Percentiles rank a stretch among this genome's conserved stretches.
Evolutionary conservation across 1,140 invertebrate genomes (phyloP).

Genomic region (Acyrthosiphon pisum): DNA sequence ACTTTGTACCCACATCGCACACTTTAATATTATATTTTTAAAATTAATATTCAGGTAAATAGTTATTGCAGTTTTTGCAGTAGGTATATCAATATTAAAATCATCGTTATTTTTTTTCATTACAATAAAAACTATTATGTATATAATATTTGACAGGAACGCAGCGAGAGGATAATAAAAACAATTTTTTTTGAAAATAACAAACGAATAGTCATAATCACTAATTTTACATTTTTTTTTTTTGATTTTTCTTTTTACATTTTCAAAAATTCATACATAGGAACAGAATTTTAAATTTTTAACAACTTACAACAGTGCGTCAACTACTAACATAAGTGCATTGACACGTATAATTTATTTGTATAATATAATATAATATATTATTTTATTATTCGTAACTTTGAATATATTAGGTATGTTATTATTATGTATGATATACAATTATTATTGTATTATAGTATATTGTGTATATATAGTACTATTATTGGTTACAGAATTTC

Average conservation of each 20-base stretch:
- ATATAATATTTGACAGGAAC: not conserved
- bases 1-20: not conserved
- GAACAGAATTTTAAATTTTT: constrained; percentile 57
- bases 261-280: constrained; percentile 57
- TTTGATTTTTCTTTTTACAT: constrained; percentile 47
- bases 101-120: not conserved
- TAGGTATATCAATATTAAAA: not conserved
- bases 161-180: not conserved
- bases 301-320: constrained; percentile 57
- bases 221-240: constrained; percentile 56
- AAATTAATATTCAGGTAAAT: not conserved
- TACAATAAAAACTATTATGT: not conserved
- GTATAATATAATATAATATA: constrained; percentile 2
- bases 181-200: constrained; percentile 45
- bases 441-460: constrained; percentile 29
- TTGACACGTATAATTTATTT: constrained; percentile 54
- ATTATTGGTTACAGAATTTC: constrained; percentile 42
- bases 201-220: constrained; percentile 56
- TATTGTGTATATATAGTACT: constrained; percentile 12
- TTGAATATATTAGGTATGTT: constrained; percentile 44
- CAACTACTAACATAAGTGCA: constrained; percentile 57
- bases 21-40: not conserved
- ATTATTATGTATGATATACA: constrained; percentile 44
- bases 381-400: constrained; percentile 50
- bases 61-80: not conserved